A percentile compares a stretch with the other conserved stretches of the same genome.
These are phyloP conservation scores for Parnassius glacialis DNA, from an alignment of 2,888 invertebrate species.

Conservation along the genomic window DNA sequence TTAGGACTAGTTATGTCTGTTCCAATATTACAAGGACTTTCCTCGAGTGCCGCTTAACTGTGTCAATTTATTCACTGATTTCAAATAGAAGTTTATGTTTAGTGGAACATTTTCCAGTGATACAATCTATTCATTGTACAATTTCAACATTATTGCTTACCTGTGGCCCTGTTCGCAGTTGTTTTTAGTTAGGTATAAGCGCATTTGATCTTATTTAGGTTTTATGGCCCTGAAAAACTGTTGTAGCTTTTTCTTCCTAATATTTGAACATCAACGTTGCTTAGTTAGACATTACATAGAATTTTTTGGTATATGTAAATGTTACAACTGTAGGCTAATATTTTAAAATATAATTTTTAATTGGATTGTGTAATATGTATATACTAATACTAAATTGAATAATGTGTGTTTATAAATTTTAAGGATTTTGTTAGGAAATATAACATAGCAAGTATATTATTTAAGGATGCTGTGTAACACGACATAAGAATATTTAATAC, in stretches of 20 bases:
- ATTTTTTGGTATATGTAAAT: no score
- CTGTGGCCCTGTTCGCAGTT: conserved; percentile 37
- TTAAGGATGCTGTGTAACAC: no score
- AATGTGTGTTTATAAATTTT: no score
- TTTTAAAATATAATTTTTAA: no score
- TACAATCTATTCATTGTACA: conserved; percentile 40
- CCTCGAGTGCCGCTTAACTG: conserved; percentile 46
- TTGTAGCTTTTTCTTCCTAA: conserved; percentile 66
- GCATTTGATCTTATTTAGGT: conserved; percentile 39
- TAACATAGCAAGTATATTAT: no score
- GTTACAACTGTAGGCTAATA: no score
- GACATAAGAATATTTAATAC: no score
- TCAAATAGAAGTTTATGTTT: conserved; percentile 38
- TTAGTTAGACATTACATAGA: no score
- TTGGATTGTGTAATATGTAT: no score
- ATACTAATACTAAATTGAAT: no score
- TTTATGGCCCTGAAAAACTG: conserved; percentile 52
- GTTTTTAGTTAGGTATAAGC: conserved; percentile 34
- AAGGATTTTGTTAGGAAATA: no score
- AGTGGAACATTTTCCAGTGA: conserved; percentile 54
- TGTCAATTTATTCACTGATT: conserved; percentile 33
- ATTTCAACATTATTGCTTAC: conserved; percentile 39
- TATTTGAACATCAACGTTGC: conserved; percentile 22
- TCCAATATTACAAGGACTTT: conserved; percentile 62
- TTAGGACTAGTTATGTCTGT: conserved; percentile 41